A percentile compares a stretch with the other conserved stretches of the same genome.
These are phyloP conservation scores for Vimba vimba DNA, from an alignment of 2,113 vertebrate genomes.

Conservation along the genomic window DNA sequence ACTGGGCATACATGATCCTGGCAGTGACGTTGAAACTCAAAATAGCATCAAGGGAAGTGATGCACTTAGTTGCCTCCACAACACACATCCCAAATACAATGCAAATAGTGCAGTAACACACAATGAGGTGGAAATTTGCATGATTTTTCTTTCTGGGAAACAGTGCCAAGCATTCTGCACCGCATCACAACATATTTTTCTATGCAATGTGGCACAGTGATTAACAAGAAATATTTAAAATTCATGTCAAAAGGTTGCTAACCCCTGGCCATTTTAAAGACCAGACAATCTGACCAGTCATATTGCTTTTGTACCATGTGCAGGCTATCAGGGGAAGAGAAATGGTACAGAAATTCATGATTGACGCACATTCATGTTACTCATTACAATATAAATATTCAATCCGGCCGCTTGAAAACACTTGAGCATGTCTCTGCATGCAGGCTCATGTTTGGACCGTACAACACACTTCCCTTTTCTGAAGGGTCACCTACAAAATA, in stretches of 20 bases:
- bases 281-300: background rate
- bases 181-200: background rate
- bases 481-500: background rate
- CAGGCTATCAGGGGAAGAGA: background rate
- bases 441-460: background rate
- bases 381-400: conserved; percentile 11
- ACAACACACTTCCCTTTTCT: background rate
- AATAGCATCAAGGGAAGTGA: background rate
- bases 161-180: background rate
- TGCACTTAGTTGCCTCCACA: background rate
- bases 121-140: background rate
- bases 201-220: background rate
- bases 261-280: background rate
- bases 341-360: background rate
- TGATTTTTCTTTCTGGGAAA: background rate
- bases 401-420: background rate
- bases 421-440: conserved; percentile 14
- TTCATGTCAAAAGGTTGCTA: background rate
- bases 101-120: background rate
- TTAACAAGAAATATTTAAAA: background rate
- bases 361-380: background rate
- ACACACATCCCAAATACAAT: background rate
- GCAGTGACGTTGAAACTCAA: background rate
- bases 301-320: background rate
- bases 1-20: background rate